Percentiles rank a stretch among this genome's conserved stretches.
phyloP scores from a whole-genome alignment of 2,797 vertebrate genomes.

The Hylomyscus alleni region DNA sequence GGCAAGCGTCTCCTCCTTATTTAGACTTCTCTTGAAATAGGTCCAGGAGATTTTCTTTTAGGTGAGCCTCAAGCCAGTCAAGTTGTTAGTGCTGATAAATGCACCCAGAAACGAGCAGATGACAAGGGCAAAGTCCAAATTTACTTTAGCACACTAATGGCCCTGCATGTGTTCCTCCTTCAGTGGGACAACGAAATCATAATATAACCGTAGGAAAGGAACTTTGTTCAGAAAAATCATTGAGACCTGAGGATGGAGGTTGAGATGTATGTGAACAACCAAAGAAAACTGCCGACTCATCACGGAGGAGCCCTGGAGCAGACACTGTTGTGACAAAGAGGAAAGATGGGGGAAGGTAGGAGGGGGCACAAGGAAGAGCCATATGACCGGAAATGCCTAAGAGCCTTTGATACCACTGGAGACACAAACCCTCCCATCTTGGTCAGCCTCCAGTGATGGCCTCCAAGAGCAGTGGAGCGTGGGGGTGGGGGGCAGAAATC shows the following conservation, averaged over 20 bases:
- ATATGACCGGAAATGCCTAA: fast-evolving
- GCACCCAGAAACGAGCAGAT: neutral
- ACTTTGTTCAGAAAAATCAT: neutral
- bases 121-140: neutral
- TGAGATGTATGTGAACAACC: neutral
- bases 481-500: neutral
- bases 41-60: neutral
- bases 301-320: fast-evolving
- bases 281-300: neutral
- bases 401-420: neutral
- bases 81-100: neutral
- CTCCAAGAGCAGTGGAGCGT: neutral
- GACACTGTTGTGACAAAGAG: neutral
- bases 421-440: neutral
- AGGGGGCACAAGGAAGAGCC: neutral
- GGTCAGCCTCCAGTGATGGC: neutral
- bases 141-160: neutral
- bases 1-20: neutral
- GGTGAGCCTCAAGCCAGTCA: neutral
- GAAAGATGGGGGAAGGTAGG: no score
- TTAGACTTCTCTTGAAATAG: neutral
- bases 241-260: neutral
- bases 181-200: neutral
- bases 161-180: neutral
- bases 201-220: neutral